Evolutionary conservation across 2,113 vertebrate genomes (phyloP), one percentile per base, ranked within the genome.

Genomic region (Platysternon megacephalum): DNA sequence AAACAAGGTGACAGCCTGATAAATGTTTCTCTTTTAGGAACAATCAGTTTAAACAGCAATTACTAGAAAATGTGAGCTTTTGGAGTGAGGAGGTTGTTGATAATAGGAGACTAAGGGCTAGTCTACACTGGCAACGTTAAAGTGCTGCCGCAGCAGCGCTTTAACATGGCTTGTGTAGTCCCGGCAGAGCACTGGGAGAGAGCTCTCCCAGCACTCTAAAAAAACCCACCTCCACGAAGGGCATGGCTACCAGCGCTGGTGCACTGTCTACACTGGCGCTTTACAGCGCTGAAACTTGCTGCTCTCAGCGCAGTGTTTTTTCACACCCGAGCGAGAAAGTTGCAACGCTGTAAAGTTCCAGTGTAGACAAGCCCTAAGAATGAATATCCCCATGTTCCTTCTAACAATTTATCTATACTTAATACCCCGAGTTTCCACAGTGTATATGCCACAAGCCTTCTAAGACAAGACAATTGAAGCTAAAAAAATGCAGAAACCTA

Each of bases 1-100:
- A 91, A 97, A 91, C 48, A 96, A 84, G 58, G 92, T 93, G 91
- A 95, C 91, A 95, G 93, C 68, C 94, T 95, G 55, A 81, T 85
- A 94, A 96, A 84, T 56, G 44, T 16, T 87, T 46, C 84, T 90
- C 56, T 90, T 94, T 79, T 85, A 87, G 93, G 14, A 85, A n/a
- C 61, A 86, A 95, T 87, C 24, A 21, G 87, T 52, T 46, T 93
- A 90, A 91, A 78, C 39, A 53, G 35, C 13, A 68, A 68, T 79
- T 92, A 87, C 76, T 79, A 74, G 82, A 92, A 3, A 80, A 94
- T 32, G 26, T 94, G 22, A 79, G 12, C 53, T 51, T 94, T 74
- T 87, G 44, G 65, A 87, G 81, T 86, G 95, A 78, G 22, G 21
- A 83, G 7, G 52, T 74, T n/a, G 16, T 26, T 21, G 1, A 92